Percentiles rank a stretch among this genome's conserved stretches.
Evolutionary conservation across 2,113 vertebrate genomes (phyloP).

Genomic region (Rhynchomys soricoides): DNA sequence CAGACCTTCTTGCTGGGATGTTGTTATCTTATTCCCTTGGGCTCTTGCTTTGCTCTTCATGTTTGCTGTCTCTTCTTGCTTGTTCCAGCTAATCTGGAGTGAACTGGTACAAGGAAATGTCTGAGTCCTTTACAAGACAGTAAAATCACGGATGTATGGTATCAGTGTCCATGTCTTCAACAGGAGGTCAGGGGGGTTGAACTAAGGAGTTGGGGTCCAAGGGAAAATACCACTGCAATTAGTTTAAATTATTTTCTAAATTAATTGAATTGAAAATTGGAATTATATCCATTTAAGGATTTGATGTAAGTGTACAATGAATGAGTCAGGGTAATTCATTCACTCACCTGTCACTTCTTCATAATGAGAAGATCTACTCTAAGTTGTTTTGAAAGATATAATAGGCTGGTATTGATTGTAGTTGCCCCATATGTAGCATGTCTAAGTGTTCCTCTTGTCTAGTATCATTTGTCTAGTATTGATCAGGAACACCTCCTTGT

Average conservation of each 20-base stretch:
- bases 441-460: background rate
- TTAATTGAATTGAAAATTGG: background rate
- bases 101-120: background rate
- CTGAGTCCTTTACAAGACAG: background rate
- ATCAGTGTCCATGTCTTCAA: background rate
- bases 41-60: background rate
- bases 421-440: background rate
- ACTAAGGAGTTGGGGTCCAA: background rate
- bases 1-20: background rate
- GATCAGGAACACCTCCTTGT: background rate
- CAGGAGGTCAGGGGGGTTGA: background rate
- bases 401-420: background rate
- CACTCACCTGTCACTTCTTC: background rate
- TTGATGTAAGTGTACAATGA: background rate
- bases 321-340: background rate
- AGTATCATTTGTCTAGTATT: background rate
- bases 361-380: background rate
- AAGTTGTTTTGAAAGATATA: background rate
- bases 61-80: background rate
- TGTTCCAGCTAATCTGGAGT: background rate
- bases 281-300: background rate
- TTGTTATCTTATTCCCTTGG: background rate
- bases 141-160: background rate
- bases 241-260: conserved; percentile 29
- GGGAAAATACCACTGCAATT: background rate